Conservation (phyloP, 2,888 invertebrate genomes). For the Dione juno region DNA sequence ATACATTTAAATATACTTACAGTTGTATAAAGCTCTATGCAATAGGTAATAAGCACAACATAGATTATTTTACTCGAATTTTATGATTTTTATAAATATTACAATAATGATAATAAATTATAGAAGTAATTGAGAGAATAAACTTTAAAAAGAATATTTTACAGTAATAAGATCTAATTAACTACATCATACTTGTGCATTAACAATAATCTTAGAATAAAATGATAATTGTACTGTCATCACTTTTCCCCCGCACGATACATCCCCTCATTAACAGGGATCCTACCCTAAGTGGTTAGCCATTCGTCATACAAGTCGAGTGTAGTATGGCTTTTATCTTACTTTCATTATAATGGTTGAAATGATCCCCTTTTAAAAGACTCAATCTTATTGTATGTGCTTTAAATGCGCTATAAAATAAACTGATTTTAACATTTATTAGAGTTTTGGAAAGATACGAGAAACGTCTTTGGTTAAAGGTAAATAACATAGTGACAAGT, state of each 20-base stretch:
- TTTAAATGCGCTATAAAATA: slow-evolving; percentile 1
- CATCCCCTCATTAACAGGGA: slow-evolving; percentile 38
- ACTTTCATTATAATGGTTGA: slow-evolving; percentile 21
- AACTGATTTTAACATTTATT: slow-evolving; percentile 8
- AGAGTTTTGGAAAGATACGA: background rate
- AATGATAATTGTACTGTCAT: slow-evolving; percentile 4
- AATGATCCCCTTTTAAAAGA: slow-evolving; percentile 4
- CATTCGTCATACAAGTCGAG: slow-evolving; percentile 34
- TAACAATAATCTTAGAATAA: background rate
- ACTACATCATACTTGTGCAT: too few species aligned
- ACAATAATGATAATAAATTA: too few species aligned
- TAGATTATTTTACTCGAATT: too few species aligned
- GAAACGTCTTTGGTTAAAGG: too few species aligned
- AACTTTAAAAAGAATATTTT: too few species aligned
- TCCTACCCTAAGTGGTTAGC: slow-evolving; percentile 39
- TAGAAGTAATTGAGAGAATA: too few species aligned
- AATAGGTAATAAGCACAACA: too few species aligned
- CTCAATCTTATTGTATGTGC: background rate
- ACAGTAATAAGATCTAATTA: too few species aligned
- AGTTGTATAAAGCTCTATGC: too few species aligned
- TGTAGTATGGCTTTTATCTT: slow-evolving; percentile 29
- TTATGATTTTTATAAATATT: too few species aligned
- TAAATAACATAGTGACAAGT: too few species aligned
- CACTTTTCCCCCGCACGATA: slow-evolving; percentile 20
- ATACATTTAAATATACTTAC: too few species aligned